Conservation (phyloP, 2,113 vertebrate genomes). For the Arvicanthis niloticus region DNA sequence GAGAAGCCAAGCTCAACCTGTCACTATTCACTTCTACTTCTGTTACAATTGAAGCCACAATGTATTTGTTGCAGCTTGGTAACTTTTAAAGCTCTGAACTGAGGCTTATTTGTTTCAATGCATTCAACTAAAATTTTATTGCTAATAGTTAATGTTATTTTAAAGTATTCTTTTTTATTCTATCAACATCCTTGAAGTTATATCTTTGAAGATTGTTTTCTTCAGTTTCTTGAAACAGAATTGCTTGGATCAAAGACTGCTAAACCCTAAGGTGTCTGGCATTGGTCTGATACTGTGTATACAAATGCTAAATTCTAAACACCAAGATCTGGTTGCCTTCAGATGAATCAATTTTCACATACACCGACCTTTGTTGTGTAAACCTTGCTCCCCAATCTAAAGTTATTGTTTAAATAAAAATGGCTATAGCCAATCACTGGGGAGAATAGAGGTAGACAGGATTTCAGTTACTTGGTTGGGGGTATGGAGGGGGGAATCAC, state of each 20-base stretch:
- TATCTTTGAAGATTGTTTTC: background rate
- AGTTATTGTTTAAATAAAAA: too few relatives aligned
- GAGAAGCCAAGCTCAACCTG: background rate
- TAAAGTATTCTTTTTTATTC: background rate
- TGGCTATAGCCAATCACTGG: too few relatives aligned
- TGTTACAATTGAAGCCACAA: background rate
- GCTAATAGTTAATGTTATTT: background rate
- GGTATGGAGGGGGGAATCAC: too few relatives aligned
- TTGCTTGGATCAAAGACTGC: background rate
- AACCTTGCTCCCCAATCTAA: too few relatives aligned
- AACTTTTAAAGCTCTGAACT: background rate
- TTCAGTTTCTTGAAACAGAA: background rate
- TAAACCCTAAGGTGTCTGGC: background rate
- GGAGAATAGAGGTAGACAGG: too few relatives aligned
- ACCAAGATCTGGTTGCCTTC: too few relatives aligned
- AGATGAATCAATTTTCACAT: too few relatives aligned
- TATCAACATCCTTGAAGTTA: background rate
- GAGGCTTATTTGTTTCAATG: background rate
- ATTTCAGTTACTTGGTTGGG: too few relatives aligned
- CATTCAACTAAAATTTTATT: background rate
- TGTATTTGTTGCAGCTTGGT: background rate
- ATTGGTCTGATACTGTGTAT: too few relatives aligned
- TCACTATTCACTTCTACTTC: background rate
- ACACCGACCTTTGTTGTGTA: too few relatives aligned
- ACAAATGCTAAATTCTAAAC: too few relatives aligned